Evolutionary conservation across 1,140 invertebrate genomes (phyloP).

Genomic region (Lerema accius): DNA sequence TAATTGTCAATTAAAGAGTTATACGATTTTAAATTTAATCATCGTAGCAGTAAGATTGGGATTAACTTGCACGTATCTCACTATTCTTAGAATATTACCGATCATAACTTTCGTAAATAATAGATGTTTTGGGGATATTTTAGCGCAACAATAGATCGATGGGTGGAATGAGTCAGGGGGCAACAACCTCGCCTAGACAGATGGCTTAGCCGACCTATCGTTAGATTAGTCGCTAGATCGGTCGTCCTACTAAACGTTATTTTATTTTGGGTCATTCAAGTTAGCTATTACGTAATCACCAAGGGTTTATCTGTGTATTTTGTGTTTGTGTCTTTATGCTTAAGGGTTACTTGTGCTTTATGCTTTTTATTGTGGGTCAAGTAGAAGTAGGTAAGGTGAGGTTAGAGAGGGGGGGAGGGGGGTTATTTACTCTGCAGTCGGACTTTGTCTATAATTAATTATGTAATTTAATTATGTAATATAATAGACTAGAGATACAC

Average conservation of each 20-base stretch:
- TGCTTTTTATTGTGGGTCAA: too few species aligned
- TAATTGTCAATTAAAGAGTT: neutral
- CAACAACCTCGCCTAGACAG: conserved; percentile 51
- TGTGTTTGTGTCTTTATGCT: too few species aligned
- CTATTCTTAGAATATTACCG: conserved; percentile 14
- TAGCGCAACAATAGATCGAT: conserved; percentile 34
- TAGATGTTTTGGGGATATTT: conserved; percentile 20
- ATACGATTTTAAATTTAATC: conserved; percentile 5
- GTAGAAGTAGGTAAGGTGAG: too few species aligned
- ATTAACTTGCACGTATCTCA: neutral
- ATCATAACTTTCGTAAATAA: conserved; percentile 5
- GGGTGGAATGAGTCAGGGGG: conserved; percentile 40
- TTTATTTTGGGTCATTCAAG: too few species aligned
- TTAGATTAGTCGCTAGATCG: conserved; percentile 44
- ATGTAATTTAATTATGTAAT: too few species aligned
- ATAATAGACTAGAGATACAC: too few species aligned
- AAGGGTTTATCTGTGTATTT: too few species aligned
- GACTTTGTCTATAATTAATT: too few species aligned
- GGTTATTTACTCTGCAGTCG: too few species aligned
- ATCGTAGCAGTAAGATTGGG: neutral
- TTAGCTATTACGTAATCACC: too few species aligned
- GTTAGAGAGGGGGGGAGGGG: too few species aligned
- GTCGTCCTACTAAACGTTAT: neutral
- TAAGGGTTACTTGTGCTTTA: too few species aligned
- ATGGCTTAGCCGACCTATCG: conserved; percentile 44